Evolutionary conservation across 2,113 vertebrate species (phyloP).

Genomic region (Microtus oregoni): DNA sequence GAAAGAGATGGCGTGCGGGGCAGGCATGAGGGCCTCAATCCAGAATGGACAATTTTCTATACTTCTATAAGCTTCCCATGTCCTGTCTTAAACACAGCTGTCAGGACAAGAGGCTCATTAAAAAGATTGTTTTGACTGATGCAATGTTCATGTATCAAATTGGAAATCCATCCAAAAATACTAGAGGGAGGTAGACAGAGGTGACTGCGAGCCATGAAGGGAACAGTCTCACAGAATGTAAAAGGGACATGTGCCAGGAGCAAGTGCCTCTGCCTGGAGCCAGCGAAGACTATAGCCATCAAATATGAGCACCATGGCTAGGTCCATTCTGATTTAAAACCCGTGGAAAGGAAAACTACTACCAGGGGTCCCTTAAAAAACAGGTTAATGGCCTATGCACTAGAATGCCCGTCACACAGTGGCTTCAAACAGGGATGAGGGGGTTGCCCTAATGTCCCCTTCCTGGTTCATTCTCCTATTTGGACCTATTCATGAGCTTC

Average conservation of each 20-base stretch:
- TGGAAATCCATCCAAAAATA: conserved; percentile 77
- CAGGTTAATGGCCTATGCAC: accelerated
- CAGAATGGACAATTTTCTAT: conserved; percentile 75
- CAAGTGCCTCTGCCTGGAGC: neutral
- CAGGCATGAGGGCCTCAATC: conserved; percentile 60
- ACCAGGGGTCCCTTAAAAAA: neutral
- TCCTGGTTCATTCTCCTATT: neutral
- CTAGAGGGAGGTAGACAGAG: conserved; percentile 63
- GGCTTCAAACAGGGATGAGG: neutral
- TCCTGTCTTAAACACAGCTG: conserved; percentile 81
- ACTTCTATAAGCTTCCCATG: conserved; percentile 70
- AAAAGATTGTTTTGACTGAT: conserved; percentile 79
- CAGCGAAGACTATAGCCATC: accelerated
- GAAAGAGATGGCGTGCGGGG: conserved; percentile 13
- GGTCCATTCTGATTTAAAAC: neutral
- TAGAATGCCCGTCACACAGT: neutral
- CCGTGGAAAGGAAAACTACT: neutral
- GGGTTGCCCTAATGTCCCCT: too few relatives aligned
- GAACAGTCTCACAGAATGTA: neutral
- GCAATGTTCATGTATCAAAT: conserved; percentile 73
- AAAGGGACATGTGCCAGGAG: neutral
- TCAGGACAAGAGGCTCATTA: conserved; percentile 81
- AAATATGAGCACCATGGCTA: neutral
- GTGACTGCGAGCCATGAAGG: conserved; percentile 22
- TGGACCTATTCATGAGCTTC: neutral